Base-by-base conservation (phyloP, 2,888 invertebrate genomes). In the Calliopum simillimum region DNA sequence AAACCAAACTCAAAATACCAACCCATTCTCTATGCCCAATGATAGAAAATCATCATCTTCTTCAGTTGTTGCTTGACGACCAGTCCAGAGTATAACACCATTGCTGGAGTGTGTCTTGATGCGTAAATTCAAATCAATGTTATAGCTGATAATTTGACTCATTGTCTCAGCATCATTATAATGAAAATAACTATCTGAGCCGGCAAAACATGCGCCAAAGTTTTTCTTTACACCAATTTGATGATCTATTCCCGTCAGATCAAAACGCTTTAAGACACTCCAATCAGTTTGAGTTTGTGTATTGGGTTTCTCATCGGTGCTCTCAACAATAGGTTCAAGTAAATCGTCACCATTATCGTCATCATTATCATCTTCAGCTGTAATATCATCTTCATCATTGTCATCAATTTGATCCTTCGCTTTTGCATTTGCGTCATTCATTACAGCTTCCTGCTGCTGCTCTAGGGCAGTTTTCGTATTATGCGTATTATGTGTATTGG, bases 71-170 rank as follows among this genome's bases (percentile, higher is more conserved):
- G 88, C 87, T 78, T 89, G 88, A 63, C 92, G 89, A 11, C 96
- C 95, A 76, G 93, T 93, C 96, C 96, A 97, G 73, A 97, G 88
- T 53, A 97, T 88, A 73, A 97, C 88, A 0, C 96, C 97, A 79
- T 90, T 87, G 33, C 89, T 85, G 2, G 91, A 88, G 76, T 89
- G 89, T 64, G 94, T 91, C 75, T 94, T 91, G 86, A 97, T 93
- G 77, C 94, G 88, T 85, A 98, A 91, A 88, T 95, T 95, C 81
- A 98, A 92, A 86, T 95, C 95, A 77, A 96, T 90, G 75, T 93
- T 92, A 86, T 93, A 93, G 80, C 94, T 94, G 71, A 93, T 91
- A 76, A 97, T 88, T 83, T 95, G 92, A 84, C 94, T 93, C 88
- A 95, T 91, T 70, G 96, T 94, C 76, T 94, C 93, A 59, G 93